A percentile compares a stretch with the other conserved stretches of the same genome.
Evolutionary conservation across 53 echinoderm and acorn worm species (phyloP).

Genomic region (Luidia sarsii): DNA sequence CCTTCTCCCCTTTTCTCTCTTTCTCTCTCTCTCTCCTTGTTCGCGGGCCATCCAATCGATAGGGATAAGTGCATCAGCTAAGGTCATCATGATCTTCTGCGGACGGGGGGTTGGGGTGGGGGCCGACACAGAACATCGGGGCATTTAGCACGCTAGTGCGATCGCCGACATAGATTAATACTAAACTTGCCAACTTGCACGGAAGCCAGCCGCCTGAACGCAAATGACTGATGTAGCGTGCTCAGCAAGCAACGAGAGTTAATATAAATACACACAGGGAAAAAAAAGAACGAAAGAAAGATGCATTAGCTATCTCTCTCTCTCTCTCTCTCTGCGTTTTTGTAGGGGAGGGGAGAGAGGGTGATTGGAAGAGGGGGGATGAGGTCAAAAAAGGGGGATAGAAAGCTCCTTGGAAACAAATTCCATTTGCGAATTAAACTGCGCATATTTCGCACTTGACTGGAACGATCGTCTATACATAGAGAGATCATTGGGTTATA

Average conservation of each 20-base stretch:
- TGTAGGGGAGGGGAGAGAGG: not conserved
- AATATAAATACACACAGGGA: not conserved
- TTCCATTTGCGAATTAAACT: conserved; percentile 63
- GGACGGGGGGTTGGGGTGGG: not conserved
- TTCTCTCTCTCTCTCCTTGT: not conserved
- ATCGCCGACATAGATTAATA: conserved; percentile 54
- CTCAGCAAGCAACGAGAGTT: conserved; percentile 14
- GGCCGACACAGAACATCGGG: conserved; percentile 44
- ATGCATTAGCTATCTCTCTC: no score
- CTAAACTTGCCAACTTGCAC: conserved; percentile 31
- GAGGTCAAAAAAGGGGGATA: not conserved
- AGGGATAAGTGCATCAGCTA: conserved; percentile 40
- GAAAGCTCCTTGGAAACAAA: conserved; percentile 46
- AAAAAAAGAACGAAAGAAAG: conserved; percentile 7
- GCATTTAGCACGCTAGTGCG: conserved; percentile 31
- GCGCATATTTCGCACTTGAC: conserved; percentile 56
- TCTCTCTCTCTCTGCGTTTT: no score
- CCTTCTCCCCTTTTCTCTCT: not conserved
- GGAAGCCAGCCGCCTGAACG: conserved; percentile 16
- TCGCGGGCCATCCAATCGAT: conserved; percentile 30
- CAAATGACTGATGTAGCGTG: conserved; percentile 49
- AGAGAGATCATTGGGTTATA: conserved; percentile 58
- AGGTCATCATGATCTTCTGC: conserved; percentile 9
- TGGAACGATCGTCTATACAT: conserved; percentile 30
- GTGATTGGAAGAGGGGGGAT: not conserved